Percentiles rank a stretch among this genome's conserved stretches.
Conservation (phyloP, 2,888 invertebrate genomes). For the Apodemia zela region DNA sequence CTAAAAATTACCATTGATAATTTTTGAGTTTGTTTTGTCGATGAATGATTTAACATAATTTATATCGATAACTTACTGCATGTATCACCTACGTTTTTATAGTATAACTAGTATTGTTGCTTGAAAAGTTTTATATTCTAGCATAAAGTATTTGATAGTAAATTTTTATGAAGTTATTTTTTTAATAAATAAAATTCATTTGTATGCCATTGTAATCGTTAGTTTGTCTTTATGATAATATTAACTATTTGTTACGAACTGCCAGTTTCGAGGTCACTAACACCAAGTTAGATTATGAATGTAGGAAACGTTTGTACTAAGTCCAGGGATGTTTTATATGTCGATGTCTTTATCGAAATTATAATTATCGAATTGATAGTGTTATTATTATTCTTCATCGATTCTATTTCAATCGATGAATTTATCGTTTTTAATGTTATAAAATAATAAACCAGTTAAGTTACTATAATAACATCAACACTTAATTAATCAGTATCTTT, state of each 20-base stretch:
- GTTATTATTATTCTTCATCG: conserved; percentile 22
- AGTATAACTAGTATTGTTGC: conserved; percentile 30
- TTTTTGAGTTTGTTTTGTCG: conserved; percentile 7
- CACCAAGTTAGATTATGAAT: conserved; percentile 49
- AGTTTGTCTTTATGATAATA: conserved; percentile 45
- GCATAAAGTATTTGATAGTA: conserved; percentile 53
- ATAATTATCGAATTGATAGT: conserved; percentile 27
- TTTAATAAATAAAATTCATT: conserved; percentile 45
- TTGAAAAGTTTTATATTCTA: conserved; percentile 49
- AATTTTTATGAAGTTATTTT: conserved; percentile 56
- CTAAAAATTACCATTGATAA: conserved; percentile 4
- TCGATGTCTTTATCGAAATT: conserved; percentile 16
- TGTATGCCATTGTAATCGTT: conserved; percentile 51
- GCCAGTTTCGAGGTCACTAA: conserved; percentile 70
- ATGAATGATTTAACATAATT: conserved; percentile 1
- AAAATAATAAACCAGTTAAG: conserved; percentile 5
- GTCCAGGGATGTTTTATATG: conserved; percentile 40
- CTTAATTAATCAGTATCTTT: not conserved
- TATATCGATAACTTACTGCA: conserved; percentile 8
- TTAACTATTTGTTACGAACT: conserved; percentile 62
- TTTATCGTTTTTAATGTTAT: conserved; percentile 16
- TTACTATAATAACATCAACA: not conserved
- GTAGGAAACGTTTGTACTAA: conserved; percentile 45
- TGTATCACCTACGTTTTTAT: conserved; percentile 25
- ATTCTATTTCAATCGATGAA: conserved; percentile 24